These are phyloP conservation scores for Epinephelus cyanopodus DNA, from an alignment of 2,113 vertebrate species.

Conservation along the genomic window DNA sequence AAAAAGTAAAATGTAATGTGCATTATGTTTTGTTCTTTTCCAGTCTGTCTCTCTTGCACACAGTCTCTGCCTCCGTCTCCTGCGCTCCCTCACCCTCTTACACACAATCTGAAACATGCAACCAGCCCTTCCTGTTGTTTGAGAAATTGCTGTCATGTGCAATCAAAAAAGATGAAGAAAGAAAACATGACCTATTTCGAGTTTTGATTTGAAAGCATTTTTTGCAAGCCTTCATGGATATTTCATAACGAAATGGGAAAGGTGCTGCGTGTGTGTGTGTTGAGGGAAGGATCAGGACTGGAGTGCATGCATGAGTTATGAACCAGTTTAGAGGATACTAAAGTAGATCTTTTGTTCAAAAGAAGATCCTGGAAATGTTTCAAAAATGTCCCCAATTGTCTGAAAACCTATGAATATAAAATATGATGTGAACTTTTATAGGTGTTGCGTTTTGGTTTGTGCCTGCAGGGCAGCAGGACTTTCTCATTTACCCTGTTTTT, in stretches of 20 bases:
- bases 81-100: neutral
- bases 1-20: neutral
- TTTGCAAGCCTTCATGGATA: slow-evolving; percentile 56
- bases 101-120: slow-evolving; percentile 26
- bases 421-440: neutral
- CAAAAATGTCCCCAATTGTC: neutral
- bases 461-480: neutral
- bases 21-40: neutral
- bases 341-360: slow-evolving; percentile 28
- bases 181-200: slow-evolving; percentile 66
- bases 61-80: neutral
- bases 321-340: slow-evolving; percentile 8
- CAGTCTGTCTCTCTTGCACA: neutral
- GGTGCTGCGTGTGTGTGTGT: slow-evolving; percentile 27
- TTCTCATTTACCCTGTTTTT: neutral
- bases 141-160: slow-evolving; percentile 49
- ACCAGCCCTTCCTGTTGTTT: slow-evolving; percentile 23
- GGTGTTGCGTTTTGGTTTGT: neutral
- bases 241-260: slow-evolving; percentile 59
- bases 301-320: slow-evolving; percentile 40
- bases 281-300: neutral
- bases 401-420: neutral
- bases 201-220: slow-evolving; percentile 48
- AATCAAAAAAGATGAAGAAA: slow-evolving; percentile 52
- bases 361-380: neutral